Conservation (phyloP, 2,888 invertebrate species). For the Dendrolimus pini region DNA sequence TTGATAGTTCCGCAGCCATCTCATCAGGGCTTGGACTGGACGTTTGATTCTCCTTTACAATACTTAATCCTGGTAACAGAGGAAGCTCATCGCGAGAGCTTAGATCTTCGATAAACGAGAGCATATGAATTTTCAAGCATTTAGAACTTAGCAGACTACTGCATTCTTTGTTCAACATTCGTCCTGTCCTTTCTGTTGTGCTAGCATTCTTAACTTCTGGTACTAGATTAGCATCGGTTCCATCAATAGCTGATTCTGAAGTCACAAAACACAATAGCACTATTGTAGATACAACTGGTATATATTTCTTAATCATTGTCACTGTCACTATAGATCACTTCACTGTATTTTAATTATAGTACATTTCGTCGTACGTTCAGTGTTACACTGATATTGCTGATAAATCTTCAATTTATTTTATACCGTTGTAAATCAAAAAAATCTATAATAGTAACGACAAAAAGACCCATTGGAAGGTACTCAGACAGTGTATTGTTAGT, state of each 20-base stretch:
- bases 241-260: slow-evolving; percentile 44
- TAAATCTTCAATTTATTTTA: slow-evolving; percentile 53
- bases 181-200: slow-evolving; percentile 42
- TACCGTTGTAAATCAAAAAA: slow-evolving; percentile 44
- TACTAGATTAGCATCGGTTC: slow-evolving; percentile 36
- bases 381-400: slow-evolving; percentile 43
- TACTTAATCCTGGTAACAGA: slow-evolving; percentile 85
- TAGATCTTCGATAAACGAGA: slow-evolving; percentile 85
- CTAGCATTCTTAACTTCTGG: slow-evolving; percentile 27
- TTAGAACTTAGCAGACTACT: slow-evolving; percentile 76
- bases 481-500: slow-evolving; percentile 38
- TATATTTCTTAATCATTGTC: slow-evolving; percentile 48
- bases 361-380: slow-evolving; percentile 43
- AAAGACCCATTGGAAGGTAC: slow-evolving; percentile 36
- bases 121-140: slow-evolving; percentile 86
- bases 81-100: slow-evolving; percentile 82
- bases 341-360: slow-evolving; percentile 20
- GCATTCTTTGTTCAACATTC: slow-evolving; percentile 53
- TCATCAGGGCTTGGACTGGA: slow-evolving; percentile 75
- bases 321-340: slow-evolving; percentile 31
- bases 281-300: slow-evolving; percentile 25
- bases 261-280: slow-evolving; percentile 37
- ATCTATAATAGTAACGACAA: slow-evolving; percentile 35
- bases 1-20: slow-evolving; percentile 81
- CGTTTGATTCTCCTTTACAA: slow-evolving; percentile 80